Evolutionary conservation across 2,113 vertebrate genomes (phyloP).

Genomic region (Pycnonotus jocosus): DNA sequence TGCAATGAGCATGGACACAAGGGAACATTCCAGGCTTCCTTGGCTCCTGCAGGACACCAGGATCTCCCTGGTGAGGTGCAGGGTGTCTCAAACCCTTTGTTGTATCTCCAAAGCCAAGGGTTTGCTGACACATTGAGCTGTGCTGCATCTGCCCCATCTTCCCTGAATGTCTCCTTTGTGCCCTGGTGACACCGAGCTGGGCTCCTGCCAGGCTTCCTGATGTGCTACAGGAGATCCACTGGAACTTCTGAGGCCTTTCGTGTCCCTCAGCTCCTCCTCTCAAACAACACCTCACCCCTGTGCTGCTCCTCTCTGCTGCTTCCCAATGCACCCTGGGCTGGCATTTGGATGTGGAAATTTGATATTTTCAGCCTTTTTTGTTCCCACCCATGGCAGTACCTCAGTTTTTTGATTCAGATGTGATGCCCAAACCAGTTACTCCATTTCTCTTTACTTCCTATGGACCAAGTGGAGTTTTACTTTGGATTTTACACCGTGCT

Average conservation of each 20-base stretch:
- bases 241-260: background rate
- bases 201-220: background rate
- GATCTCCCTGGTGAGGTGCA: background rate
- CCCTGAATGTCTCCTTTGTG: background rate
- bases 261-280: background rate
- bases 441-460: background rate
- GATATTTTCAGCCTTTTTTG: background rate
- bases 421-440: background rate
- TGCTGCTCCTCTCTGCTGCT: background rate
- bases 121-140: background rate
- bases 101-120: background rate
- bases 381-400: no score
- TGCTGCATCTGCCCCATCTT: background rate
- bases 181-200: accelerated
- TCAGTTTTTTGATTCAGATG: background rate
- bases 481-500: background rate
- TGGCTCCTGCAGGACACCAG: background rate
- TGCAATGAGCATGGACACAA: background rate
- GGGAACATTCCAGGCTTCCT: background rate
- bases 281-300: background rate
- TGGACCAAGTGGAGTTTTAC: background rate
- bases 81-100: background rate
- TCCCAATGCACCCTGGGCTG: background rate
- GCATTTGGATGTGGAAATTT: background rate
- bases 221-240: background rate